phyloP scores from a whole-genome alignment of 2,797 vertebrate genomes.

The Calcarius lapponicus region DNA sequence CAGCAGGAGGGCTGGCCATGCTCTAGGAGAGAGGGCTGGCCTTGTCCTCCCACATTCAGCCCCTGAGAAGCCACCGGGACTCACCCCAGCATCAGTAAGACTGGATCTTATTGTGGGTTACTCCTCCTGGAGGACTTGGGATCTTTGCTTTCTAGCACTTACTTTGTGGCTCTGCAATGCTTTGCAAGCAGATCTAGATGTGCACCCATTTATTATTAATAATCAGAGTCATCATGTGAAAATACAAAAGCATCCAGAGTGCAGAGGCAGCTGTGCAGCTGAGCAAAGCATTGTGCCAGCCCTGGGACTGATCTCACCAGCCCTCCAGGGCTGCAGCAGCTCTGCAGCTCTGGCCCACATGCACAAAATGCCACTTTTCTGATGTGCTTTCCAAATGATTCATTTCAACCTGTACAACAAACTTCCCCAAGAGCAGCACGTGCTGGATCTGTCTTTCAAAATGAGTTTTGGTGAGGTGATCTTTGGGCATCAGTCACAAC shows the following conservation, averaged over 20 bases:
- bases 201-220: not conserved
- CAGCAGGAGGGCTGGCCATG: not conserved
- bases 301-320: not conserved
- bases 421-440: not conserved
- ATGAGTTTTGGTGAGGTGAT: not conserved
- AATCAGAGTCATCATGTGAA: not conserved
- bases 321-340: not conserved
- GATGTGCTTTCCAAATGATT: not conserved
- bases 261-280: not conserved
- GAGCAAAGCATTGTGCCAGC: not conserved
- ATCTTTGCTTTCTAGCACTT: accelerated
- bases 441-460: not conserved
- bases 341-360: not conserved
- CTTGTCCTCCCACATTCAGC: not conserved
- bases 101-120: not conserved
- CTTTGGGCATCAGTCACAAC: not conserved
- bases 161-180: too few species aligned
- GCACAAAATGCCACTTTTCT: not conserved
- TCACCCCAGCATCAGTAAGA: not conserved
- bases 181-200: too few species aligned
- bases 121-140: not conserved
- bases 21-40: not conserved
- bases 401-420: not conserved
- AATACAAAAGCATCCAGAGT: not conserved
- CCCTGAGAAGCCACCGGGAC: not conserved